A percentile compares a stretch with the other conserved stretches of the same genome.
Conservation (phyloP, 2,113 vertebrate genomes). For the Prietella phreatophila region DNA sequence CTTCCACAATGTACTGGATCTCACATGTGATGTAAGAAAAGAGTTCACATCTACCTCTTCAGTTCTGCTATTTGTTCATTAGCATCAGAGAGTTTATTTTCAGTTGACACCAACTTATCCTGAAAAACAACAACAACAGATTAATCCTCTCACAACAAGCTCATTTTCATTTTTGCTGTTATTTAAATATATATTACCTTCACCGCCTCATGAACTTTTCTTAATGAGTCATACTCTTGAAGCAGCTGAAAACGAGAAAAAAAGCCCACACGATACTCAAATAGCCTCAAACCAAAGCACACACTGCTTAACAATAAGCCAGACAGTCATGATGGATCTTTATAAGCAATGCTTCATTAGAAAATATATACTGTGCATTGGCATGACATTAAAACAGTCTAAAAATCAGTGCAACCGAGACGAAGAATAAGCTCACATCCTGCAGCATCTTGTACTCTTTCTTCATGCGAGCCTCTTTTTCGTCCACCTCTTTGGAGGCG, state of each 20-base stretch:
- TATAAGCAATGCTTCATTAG: neutral
- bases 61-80: conserved; percentile 84
- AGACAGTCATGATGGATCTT: neutral
- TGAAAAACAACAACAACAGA: conserved; percentile 53
- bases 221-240: conserved; percentile 84
- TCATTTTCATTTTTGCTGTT: neutral
- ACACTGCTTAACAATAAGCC: too few species aligned
- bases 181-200: conserved; percentile 75
- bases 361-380: neutral
- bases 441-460: conserved; percentile 90
- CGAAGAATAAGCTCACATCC: conserved; percentile 76
- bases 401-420: neutral
- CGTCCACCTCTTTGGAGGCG: conserved; percentile 80
- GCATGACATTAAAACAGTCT: neutral
- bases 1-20: neutral
- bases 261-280: neutral
- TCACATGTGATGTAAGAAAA: neutral
- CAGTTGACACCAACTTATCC: conserved; percentile 83
- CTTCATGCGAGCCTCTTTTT: conserved; percentile 79
- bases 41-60: conserved; percentile 78
- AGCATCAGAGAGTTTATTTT: conserved; percentile 86
- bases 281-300: neutral
- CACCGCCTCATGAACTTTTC: conserved; percentile 82
- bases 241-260: conserved; percentile 75
- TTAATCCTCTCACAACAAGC: neutral